These are phyloP conservation scores for Paradisaea rubra DNA, from an alignment of 2,113 vertebrate species.

Conservation along the genomic window DNA sequence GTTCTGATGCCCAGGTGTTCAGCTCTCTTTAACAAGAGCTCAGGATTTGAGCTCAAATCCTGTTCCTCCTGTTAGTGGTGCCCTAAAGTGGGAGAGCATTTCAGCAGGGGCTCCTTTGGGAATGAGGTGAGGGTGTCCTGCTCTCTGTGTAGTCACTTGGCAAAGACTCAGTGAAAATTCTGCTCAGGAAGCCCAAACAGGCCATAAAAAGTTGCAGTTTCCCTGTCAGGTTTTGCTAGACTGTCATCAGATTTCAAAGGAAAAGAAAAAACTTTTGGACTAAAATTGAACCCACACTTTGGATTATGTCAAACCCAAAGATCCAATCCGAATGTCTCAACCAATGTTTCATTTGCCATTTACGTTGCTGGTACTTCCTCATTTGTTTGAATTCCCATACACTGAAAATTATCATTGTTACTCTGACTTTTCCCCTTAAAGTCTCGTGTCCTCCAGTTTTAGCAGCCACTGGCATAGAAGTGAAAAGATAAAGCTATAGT, in stretches of 20 bases:
- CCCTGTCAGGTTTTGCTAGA: background rate
- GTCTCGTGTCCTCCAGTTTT: background rate
- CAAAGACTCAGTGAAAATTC: background rate
- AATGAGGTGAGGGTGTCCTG: fast-evolving
- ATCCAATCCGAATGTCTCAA: background rate
- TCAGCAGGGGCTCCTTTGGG: background rate
- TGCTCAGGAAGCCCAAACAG: background rate
- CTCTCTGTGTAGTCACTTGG: background rate
- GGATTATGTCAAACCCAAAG: background rate
- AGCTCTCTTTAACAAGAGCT: background rate
- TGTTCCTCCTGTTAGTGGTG: background rate
- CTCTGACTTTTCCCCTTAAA: background rate
- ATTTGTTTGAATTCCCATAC: background rate
- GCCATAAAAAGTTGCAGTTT: background rate
- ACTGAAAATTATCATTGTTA: background rate
- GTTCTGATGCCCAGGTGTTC: background rate
- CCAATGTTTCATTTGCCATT: background rate
- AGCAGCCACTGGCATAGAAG: background rate
- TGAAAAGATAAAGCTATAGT: background rate
- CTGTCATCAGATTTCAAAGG: background rate
- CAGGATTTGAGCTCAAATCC: background rate
- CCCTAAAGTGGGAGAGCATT: background rate
- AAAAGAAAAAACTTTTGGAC: background rate
- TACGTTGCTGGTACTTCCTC: background rate
- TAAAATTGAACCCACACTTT: background rate